Percentiles rank a stretch among this genome's conserved stretches.
phyloP scores from a whole-genome alignment of 2,888 invertebrate genomes.

The Platycnemis pennipes region DNA sequence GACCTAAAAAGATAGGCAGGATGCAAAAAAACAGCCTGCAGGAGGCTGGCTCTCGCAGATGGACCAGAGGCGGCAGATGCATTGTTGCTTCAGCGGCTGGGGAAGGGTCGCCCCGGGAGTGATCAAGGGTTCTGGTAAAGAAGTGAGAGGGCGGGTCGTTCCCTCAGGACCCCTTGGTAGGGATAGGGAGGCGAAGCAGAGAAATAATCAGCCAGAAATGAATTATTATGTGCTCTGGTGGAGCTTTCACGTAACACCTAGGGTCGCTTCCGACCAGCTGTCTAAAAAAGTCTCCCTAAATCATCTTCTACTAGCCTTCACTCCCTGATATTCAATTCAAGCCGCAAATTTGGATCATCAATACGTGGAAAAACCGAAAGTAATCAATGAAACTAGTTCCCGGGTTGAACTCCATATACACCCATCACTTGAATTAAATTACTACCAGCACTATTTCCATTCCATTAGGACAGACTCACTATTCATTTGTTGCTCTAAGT shows the following conservation, averaged over 20 bases:
- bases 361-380: neutral
- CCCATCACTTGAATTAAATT: no score
- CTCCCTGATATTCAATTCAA: neutral
- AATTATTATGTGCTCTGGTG: constrained; percentile 33
- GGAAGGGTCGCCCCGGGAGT: neutral
- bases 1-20: constrained; percentile 34
- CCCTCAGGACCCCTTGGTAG: neutral
- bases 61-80: constrained; percentile 52
- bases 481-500: no score
- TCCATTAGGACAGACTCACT: no score
- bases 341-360: neutral
- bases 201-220: constrained; percentile 38
- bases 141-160: constrained; percentile 9
- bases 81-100: neutral
- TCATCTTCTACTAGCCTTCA: neutral
- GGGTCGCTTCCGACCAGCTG: constrained; percentile 46
- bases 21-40: neutral
- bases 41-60: constrained; percentile 43
- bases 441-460: no score
- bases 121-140: constrained; percentile 9
- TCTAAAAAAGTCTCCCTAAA: neutral
- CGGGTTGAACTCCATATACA: no score
- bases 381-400: no score
- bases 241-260: neutral
- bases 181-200: neutral